Conservation (phyloP, 2,113 vertebrate species). For the Nycticebus coucang region DNA sequence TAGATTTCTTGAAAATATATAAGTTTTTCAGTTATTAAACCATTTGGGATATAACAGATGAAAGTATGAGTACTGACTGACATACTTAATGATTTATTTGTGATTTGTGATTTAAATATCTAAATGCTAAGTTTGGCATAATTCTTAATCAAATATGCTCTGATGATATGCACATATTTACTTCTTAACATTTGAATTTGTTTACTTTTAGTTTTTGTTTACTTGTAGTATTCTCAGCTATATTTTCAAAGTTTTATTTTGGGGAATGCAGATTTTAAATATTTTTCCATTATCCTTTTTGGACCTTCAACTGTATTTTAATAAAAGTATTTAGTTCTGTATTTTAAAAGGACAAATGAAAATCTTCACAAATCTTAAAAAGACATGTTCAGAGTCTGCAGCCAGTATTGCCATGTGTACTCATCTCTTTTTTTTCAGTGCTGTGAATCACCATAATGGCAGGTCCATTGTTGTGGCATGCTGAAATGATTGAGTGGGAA, state of each 20-base stretch:
- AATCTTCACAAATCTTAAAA: background rate
- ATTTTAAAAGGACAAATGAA: background rate
- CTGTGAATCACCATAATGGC: background rate
- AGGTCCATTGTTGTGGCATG: background rate
- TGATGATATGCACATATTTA: background rate
- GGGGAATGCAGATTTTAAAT: background rate
- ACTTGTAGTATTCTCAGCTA: background rate
- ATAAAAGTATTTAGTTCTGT: background rate
- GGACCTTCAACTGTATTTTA: constrained; percentile 1
- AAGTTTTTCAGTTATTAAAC: background rate
- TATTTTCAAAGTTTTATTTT: constrained; percentile 2
- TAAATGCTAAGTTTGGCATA: background rate
- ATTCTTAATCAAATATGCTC: constrained; percentile 33
- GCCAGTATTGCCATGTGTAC: background rate
- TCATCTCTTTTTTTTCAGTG: background rate
- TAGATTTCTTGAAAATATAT: background rate
- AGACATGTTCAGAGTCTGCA: background rate
- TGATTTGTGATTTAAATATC: background rate
- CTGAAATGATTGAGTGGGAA: background rate
- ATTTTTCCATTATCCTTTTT: background rate
- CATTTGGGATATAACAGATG: background rate
- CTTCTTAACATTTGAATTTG: background rate
- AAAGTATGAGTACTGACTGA: background rate
- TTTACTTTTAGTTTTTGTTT: constrained; percentile 1
- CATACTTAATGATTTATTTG: background rate